These are phyloP conservation scores for Patella ulyssiponensis DNA, from an alignment of 2,888 invertebrate species.

Conservation along the genomic window DNA sequence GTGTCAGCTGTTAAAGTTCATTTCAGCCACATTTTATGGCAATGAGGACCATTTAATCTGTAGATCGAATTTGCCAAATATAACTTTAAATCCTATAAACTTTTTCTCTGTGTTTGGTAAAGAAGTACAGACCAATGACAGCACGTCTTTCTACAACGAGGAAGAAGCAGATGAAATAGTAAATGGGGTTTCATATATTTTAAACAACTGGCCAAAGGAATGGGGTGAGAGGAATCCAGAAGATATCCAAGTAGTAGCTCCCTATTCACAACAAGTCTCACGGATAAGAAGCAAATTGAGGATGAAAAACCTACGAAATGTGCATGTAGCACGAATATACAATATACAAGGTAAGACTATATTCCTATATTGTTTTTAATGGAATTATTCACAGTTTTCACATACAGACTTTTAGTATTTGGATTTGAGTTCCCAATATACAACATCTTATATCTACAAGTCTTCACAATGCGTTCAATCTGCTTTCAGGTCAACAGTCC, in stretches of 20 bases:
- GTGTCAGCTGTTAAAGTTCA: constrained; percentile 67
- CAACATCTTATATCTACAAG: too few relatives aligned
- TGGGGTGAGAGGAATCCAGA: constrained; percentile 59
- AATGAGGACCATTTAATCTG: constrained; percentile 61
- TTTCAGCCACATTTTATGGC: constrained; percentile 67
- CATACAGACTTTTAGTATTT: too few relatives aligned
- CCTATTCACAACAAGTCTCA: constrained; percentile 67
- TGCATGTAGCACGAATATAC: constrained; percentile 61
- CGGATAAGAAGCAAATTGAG: constrained; percentile 50
- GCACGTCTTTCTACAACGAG: constrained; percentile 65
- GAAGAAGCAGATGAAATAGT: constrained; percentile 66
- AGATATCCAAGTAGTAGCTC: constrained; percentile 64
- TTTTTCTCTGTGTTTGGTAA: constrained; percentile 40
- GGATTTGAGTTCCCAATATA: too few relatives aligned
- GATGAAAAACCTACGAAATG: constrained; percentile 47
- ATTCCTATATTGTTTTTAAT: neutral
- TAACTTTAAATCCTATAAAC: constrained; percentile 37
- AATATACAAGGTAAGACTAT: constrained; percentile 63
- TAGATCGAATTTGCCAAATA: constrained; percentile 63
- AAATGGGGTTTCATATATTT: constrained; percentile 60
- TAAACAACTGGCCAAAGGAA: constrained; percentile 64
- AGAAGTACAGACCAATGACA: constrained; percentile 59
- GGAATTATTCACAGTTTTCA: too few relatives aligned
- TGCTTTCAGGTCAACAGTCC: constrained; percentile 65
- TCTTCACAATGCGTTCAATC: constrained; percentile 1